Percentiles rank a stretch among this genome's conserved stretches.
Evolutionary conservation across 2,113 vertebrate species (phyloP).

Genomic region (Lamprologus speciosus): DNA sequence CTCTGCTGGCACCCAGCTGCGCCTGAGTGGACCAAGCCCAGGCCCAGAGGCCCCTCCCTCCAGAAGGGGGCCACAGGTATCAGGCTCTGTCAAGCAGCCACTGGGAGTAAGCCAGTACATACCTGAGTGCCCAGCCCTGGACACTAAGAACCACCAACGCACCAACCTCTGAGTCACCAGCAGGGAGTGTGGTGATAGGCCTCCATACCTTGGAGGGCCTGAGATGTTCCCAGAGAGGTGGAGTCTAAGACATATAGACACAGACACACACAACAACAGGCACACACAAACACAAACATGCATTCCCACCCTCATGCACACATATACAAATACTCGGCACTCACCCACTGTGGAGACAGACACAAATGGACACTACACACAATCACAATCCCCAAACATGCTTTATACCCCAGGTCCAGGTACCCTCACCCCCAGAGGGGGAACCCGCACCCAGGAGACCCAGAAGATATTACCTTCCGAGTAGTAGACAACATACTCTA

Average conservation of each 20-base stretch:
- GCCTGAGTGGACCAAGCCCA: background rate
- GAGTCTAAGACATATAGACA: background rate
- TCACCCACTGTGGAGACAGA: background rate
- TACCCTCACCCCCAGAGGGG: background rate
- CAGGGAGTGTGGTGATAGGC: background rate
- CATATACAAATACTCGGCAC: background rate
- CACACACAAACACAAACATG: background rate
- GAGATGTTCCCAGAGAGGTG: background rate
- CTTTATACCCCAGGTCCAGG: background rate
- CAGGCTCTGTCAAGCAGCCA: background rate
- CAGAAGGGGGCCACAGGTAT: background rate
- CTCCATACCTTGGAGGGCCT: background rate
- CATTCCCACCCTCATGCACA: background rate
- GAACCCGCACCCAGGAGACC: fast-evolving
- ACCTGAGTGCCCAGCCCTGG: background rate
- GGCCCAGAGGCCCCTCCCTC: background rate
- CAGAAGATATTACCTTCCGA: background rate
- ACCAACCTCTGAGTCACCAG: background rate
- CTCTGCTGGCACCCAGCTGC: background rate
- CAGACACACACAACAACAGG: background rate
- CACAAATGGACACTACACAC: background rate
- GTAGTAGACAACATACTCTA: background rate
- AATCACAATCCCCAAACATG: background rate
- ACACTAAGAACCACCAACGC: background rate
- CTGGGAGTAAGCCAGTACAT: background rate